Evolutionary conservation across 2,888 invertebrate genomes (phyloP).

Genomic region (Cheilosia vulpina): DNA sequence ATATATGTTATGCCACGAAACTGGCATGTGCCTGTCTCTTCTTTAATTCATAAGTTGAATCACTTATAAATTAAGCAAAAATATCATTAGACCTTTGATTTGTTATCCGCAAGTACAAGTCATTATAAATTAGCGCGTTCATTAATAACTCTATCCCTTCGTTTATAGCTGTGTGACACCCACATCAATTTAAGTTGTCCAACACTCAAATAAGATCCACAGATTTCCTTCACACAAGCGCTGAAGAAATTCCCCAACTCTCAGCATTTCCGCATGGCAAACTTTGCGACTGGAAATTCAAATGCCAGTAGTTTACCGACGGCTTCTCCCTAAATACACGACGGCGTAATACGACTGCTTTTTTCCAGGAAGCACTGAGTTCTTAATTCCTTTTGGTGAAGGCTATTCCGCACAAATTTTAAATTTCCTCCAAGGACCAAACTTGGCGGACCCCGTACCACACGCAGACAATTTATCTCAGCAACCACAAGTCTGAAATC

Average conservation of each 20-base stretch:
- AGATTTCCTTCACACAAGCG: too few relatives aligned
- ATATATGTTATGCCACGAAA: too few relatives aligned
- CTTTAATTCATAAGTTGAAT: too few relatives aligned
- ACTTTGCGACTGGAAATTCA: conserved; percentile 11
- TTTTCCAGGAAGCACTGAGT: conserved; percentile 2
- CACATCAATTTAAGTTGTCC: not conserved
- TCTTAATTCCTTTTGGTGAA: conserved; percentile 37
- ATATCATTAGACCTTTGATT: too few relatives aligned
- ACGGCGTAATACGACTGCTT: not conserved
- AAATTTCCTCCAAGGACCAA: conserved; percentile 5
- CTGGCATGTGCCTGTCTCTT: too few relatives aligned
- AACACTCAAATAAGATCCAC: too few relatives aligned
- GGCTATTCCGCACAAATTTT: conserved; percentile 1
- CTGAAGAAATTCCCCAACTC: too few relatives aligned
- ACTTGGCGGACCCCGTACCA: conserved; percentile 10
- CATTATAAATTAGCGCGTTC: too few relatives aligned
- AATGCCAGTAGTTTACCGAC: conserved; percentile 35
- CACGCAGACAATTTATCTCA: conserved; percentile 33
- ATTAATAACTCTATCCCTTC: not conserved
- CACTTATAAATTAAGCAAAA: too few relatives aligned
- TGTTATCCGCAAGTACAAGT: too few relatives aligned
- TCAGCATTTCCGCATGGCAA: conserved; percentile 33
- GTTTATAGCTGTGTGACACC: not conserved
- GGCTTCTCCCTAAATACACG: not conserved
- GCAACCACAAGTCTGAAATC: conserved; percentile 25